Base-by-base conservation (phyloP, 2,797 vertebrate species). In the Kryptolebias ocellatus region DNA sequence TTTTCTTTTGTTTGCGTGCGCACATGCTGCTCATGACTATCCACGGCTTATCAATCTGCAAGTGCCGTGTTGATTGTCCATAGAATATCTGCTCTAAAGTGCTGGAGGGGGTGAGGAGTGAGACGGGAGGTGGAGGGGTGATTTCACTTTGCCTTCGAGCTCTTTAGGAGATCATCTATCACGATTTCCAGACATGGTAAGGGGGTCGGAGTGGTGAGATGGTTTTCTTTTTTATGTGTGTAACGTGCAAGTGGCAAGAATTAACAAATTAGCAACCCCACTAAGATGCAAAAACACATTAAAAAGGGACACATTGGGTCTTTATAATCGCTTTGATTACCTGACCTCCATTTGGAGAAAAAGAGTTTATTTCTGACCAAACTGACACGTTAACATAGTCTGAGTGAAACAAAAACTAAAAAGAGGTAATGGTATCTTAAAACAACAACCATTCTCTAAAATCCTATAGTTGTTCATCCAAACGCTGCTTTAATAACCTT, bases 1-100 rank as follows among this genome's bases (percentile, higher is more conserved):
- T 45, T 72, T 27, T 52, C 14, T 46, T 24, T 4, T 61, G 37
- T 53, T 18, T 53, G 42, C 18, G 34, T 34, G 20, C 64, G 46
- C 37, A 20, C 52, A 56, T 56, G 64, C n/a, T 0, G 16, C 70
- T 65, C 53, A 42, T 31, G 60, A 46, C 70, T 71, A 64, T 82
- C 70, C 64, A 76, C 72, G 67, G 51, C 72, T 86, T 88, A 90
- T 90, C 87, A 91, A 89, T 91, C 84, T 83, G 71, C 34, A 47
- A 84, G 78, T 55, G 8, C 56, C 57, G 46, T 87, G 91, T 90
- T 79, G 90, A 92, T 88, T 83, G 82, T 66, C 56, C 70, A 80
- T 80, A 84, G 83, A 76, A 90, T 87, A 87, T 90, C 86, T 82
- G 77, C 79, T 86, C 82, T 90, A 91, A 92, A 90, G 87, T 83